Percentiles rank a stretch among this genome's conserved stretches.
These are phyloP conservation scores for Rugalucina vietnamica DNA, from an alignment of 2,888 invertebrate species.

Conservation along the genomic window DNA sequence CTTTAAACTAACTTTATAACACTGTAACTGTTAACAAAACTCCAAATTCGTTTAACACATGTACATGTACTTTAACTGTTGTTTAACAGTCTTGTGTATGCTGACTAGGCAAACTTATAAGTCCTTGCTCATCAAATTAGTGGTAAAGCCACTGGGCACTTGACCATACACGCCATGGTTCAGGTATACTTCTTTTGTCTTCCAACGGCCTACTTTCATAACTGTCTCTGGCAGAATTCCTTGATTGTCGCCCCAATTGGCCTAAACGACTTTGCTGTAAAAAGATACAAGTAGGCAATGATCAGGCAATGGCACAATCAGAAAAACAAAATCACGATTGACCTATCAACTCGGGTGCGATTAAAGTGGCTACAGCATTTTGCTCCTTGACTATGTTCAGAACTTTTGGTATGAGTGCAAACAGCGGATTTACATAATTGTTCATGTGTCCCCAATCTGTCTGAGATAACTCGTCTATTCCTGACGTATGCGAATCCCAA, in stretches of 20 bases:
- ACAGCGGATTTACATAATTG: constrained; percentile 36
- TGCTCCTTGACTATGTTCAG: neutral
- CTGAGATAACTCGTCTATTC: constrained; percentile 29
- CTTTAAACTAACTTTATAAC: too few relatives aligned
- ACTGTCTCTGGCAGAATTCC: constrained; percentile 1
- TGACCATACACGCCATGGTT: neutral
- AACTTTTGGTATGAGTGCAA: constrained; percentile 15
- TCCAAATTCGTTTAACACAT: too few relatives aligned
- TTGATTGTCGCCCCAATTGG: constrained; percentile 4
- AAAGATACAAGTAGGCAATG: too few relatives aligned
- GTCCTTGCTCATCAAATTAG: neutral
- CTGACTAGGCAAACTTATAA: too few relatives aligned
- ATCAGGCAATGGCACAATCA: too few relatives aligned
- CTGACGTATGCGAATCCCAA: constrained; percentile 24
- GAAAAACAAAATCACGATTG: constrained; percentile 3
- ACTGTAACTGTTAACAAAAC: too few relatives aligned
- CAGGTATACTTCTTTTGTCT: constrained; percentile 8
- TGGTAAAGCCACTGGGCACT: neutral
- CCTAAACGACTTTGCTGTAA: constrained; percentile 8
- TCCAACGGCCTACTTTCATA: constrained; percentile 18
- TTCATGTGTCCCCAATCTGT: constrained; percentile 4
- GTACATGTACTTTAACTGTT: too few relatives aligned
- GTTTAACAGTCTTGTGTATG: too few relatives aligned
- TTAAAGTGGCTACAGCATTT: constrained; percentile 17
- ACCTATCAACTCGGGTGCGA: constrained; percentile 17